Evolutionary conservation across 2,113 vertebrate genomes (phyloP), one percentile per base, ranked within the genome.

Genomic region (Percopsis transmontana): DNA sequence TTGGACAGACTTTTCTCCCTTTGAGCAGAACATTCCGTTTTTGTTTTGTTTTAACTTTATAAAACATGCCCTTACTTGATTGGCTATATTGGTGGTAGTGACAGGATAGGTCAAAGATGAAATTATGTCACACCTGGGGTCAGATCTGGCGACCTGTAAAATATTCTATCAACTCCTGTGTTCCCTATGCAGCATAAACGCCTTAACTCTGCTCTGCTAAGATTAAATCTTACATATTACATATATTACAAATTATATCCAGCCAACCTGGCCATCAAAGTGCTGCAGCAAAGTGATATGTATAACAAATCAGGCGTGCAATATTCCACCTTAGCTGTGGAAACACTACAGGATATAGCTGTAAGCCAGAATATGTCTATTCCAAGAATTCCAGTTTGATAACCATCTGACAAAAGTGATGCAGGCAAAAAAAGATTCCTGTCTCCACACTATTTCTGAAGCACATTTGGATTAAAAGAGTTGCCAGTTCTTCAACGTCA

Each of bases 271-370:
- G 84, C 39, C 47, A 79, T 79, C 82, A 78, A 72, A 68, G 60
- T 57, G 53, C 74, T 82, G 82, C 79, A 77, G 76, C 59, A 72
- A 85, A 80, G 81, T 54, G 79, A 87, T 79, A 82, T 82, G 77
- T 82, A 67, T 77, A 85, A 53, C 63, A 65, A 80, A 84, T 84
- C 74, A 69, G 85, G 77, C 57, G 41, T 24, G 55, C 52, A 56
- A 33, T 65, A 65, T 73, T 57, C n/a, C 13, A 62, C 18, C 38
- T 73, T 21, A 20, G 68, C 75, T 79, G 52, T 80, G 64, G 70
- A 76, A 82, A 70, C 55, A 73, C 53, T 40, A 71, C 67, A 73
- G 52, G 56, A 44, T 68, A 58, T 64, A n/a, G n/a, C 60, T 62
- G 53, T 58, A 54, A 69, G 70, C 40, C 55, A 52, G 40, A 70